phyloP scores from a whole-genome alignment of 2,888 invertebrate genomes.

The Amblyjoppa proteus region DNA sequence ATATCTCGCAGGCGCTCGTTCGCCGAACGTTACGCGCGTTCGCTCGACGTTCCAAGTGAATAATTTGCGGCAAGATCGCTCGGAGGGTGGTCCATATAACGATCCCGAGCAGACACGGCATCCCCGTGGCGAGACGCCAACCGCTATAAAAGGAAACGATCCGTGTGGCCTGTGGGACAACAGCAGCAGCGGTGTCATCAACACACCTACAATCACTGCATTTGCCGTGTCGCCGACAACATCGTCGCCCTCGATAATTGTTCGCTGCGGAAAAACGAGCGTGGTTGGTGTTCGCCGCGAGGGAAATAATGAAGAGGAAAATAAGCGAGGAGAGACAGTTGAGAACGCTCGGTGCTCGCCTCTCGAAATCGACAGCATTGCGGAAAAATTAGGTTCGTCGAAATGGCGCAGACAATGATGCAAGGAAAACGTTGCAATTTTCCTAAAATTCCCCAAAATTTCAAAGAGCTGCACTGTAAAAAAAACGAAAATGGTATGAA shows the following conservation, averaged over 20 bases:
- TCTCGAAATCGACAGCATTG: too few species aligned
- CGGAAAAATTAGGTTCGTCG: too few species aligned
- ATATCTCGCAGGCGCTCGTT: slow-evolving; percentile 24
- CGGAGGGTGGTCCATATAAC: slow-evolving; percentile 62
- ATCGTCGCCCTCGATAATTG: slow-evolving; percentile 32
- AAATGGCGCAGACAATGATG: too few species aligned
- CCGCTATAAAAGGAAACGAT: slow-evolving; percentile 51
- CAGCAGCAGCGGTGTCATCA: slow-evolving; percentile 6
- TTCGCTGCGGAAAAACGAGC: background rate
- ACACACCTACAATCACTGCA: background rate
- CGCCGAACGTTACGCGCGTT: slow-evolving; percentile 53
- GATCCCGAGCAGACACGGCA: slow-evolving; percentile 22
- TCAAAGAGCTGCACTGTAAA: too few species aligned
- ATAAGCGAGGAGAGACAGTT: background rate
- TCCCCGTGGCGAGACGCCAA: slow-evolving; percentile 57
- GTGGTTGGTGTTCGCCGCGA: background rate
- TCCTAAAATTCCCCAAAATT: too few species aligned
- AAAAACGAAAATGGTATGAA: too few species aligned
- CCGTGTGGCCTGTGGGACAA: background rate
- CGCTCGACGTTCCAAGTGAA: slow-evolving; percentile 43
- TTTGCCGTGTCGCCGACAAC: slow-evolving; percentile 1
- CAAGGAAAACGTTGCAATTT: too few species aligned
- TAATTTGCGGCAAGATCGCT: slow-evolving; percentile 56
- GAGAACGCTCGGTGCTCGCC: background rate
- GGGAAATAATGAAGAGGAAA: slow-evolving; percentile 21